phyloP scores from a whole-genome alignment of 2,113 vertebrate genomes.

The Ptilorrhoa leucosticta region DNA sequence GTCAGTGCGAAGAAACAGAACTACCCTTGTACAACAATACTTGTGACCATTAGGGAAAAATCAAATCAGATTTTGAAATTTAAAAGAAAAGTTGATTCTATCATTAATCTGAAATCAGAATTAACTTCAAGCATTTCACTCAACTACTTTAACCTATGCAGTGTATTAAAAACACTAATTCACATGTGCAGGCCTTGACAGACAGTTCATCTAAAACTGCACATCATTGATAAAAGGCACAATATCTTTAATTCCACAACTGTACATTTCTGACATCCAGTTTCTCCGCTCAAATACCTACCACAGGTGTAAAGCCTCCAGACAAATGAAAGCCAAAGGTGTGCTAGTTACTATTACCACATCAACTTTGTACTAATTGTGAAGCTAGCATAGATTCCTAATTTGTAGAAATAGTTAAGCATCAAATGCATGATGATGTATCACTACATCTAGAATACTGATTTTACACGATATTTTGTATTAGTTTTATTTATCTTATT shows the following conservation, averaged over 20 bases:
- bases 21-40: not conserved
- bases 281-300: not conserved
- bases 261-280: not conserved
- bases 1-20: not conserved
- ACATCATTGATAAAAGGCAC: not conserved
- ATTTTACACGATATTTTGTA: not conserved
- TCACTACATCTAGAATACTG: not conserved
- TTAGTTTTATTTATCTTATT: not conserved
- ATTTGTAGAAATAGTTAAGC: conserved; percentile 31
- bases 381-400: not conserved
- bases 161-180: not conserved
- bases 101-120: not conserved
- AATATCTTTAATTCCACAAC: not conserved
- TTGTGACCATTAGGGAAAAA: not conserved
- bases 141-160: not conserved
- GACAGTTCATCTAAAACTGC: not conserved
- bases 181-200: not conserved
- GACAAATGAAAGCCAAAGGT: not conserved
- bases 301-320: not conserved
- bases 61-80: not conserved
- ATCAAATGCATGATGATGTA: conserved; percentile 20
- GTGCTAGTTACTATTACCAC: not conserved
- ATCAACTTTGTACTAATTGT: not conserved
- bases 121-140: not conserved
- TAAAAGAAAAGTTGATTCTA: not conserved